Conservation (phyloP, 1,140 invertebrate species). For the Ostrea edulis region DNA sequence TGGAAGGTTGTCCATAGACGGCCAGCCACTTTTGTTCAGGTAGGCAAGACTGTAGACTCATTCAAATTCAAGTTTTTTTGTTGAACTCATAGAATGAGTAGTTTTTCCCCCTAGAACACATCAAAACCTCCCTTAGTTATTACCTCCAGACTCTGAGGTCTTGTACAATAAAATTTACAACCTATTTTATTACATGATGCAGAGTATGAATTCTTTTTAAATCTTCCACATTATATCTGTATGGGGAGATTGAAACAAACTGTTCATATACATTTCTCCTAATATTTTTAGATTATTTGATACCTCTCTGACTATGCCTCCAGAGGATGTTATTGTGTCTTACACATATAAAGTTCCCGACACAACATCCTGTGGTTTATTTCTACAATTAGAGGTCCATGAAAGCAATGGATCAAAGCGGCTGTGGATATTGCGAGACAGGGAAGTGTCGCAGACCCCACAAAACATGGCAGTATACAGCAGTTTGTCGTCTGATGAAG, state of each 20-base stretch:
- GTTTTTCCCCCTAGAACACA: neutral
- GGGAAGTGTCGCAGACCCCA: neutral
- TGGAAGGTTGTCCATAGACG: conserved; percentile 42
- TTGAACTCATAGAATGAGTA: neutral
- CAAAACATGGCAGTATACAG: conserved; percentile 4
- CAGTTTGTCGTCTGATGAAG: neutral
- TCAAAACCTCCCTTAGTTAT: neutral
- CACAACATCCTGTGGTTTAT: conserved; percentile 14
- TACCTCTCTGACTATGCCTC: conserved; percentile 2
- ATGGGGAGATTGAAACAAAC: neutral
- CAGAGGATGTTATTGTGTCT: conserved; percentile 18
- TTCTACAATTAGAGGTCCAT: conserved; percentile 20
- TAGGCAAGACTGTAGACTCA: neutral
- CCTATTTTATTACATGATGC: neutral
- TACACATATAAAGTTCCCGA: conserved; percentile 16
- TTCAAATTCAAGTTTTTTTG: neutral
- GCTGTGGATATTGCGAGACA: neutral
- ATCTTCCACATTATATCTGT: neutral
- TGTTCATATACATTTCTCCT: neutral
- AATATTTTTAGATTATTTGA: conserved; percentile 43
- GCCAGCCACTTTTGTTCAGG: conserved; percentile 48
- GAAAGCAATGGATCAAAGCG: neutral
- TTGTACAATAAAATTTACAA: neutral
- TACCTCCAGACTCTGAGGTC: neutral
- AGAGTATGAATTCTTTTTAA: no score